Conservation (phyloP, 2,113 vertebrate species). For the Carettochelys insculpta region DNA sequence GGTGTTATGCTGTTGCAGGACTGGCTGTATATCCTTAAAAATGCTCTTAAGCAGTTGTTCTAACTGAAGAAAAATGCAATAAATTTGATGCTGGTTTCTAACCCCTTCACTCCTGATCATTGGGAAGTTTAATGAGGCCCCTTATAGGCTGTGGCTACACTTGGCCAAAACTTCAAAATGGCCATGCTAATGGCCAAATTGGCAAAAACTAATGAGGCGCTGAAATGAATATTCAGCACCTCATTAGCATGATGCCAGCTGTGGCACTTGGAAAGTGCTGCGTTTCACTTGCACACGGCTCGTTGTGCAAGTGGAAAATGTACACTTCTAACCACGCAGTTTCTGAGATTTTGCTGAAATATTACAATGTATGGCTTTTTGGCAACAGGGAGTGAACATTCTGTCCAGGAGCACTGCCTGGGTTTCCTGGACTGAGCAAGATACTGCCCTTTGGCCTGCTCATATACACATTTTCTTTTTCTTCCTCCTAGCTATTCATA, state of each 20-base stretch:
- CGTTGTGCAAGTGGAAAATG: neutral
- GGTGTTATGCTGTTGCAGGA: neutral
- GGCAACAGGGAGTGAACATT: accelerated
- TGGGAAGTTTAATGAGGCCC: neutral
- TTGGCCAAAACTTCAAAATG: too few species aligned
- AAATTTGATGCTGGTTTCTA: neutral
- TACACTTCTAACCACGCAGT: neutral
- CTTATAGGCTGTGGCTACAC: too few species aligned
- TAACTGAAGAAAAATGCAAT: neutral
- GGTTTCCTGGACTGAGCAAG: neutral
- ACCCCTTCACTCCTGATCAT: neutral
- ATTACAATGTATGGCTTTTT: neutral
- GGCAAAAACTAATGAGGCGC: too few species aligned
- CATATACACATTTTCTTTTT: neutral
- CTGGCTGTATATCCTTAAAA: neutral
- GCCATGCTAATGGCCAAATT: too few species aligned
- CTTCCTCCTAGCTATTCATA: neutral
- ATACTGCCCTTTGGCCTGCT: neutral
- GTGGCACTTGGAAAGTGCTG: too few species aligned
- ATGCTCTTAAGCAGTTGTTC: neutral
- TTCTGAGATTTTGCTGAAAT: neutral
- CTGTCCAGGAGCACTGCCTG: neutral
- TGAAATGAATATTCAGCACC: too few species aligned
- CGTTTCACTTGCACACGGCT: too few species aligned
- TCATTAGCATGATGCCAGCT: too few species aligned